A percentile compares a stretch with the other conserved stretches of the same genome.
Evolutionary conservation across 2,113 vertebrate species (phyloP).

Genomic region (Eclectus roratus): DNA sequence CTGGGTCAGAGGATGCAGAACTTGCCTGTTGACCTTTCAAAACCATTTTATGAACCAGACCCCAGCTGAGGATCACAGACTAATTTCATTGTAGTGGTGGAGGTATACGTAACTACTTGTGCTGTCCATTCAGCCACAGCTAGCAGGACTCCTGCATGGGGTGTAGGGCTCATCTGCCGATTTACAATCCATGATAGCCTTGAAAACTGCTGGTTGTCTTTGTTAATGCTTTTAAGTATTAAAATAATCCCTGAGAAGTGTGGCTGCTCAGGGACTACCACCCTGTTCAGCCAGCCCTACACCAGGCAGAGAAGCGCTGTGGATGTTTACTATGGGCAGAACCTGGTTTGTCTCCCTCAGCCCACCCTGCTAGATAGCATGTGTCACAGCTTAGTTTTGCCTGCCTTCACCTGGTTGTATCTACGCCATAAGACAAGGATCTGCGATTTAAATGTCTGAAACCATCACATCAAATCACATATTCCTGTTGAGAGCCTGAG

Average conservation of each 20-base stretch:
- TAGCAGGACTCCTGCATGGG: background rate
- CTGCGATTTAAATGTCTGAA: slow-evolving; percentile 37
- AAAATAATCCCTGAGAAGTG: background rate
- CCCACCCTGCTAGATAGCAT: background rate
- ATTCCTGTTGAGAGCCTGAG: background rate
- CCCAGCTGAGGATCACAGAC: background rate
- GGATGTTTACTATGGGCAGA: background rate
- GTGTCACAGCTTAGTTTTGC: background rate
- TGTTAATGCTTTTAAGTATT: background rate
- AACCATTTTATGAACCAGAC: background rate
- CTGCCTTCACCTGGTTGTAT: slow-evolving; percentile 5
- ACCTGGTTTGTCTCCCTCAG: background rate
- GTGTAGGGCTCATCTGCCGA: background rate
- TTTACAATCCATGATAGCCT: background rate
- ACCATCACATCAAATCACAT: background rate
- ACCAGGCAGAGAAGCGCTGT: accelerated
- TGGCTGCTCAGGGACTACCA: background rate
- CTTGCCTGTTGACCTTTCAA: background rate
- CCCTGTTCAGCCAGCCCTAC: background rate
- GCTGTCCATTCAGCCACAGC: background rate
- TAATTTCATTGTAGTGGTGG: background rate
- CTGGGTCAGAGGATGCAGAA: background rate
- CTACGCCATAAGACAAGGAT: background rate
- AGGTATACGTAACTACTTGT: accelerated
- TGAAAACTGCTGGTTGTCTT: background rate